phyloP scores from a whole-genome alignment of 1,140 invertebrate species.

The Trichonephila inaurata region DNA sequence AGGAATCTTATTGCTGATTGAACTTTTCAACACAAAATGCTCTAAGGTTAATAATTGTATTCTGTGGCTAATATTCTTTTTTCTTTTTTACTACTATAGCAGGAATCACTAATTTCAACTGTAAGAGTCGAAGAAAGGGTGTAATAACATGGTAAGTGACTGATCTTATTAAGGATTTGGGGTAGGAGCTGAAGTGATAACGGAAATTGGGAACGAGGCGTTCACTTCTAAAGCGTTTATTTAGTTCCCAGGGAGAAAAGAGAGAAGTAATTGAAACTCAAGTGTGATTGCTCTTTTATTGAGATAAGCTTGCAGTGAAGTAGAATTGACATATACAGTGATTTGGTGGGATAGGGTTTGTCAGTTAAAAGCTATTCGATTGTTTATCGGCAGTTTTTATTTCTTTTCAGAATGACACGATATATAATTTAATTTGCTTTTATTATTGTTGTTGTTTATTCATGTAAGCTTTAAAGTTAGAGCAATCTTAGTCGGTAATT shows the following conservation, averaged over 20 bases:
- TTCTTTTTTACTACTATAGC: no score
- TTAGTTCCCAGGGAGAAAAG: not conserved
- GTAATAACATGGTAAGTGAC: not conserved
- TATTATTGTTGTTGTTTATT: no score
- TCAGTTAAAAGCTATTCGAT: not conserved
- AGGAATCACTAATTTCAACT: not conserved
- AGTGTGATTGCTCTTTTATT: not conserved
- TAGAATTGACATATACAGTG: not conserved
- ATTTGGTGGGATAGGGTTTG: not conserved
- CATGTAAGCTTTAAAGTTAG: no score
- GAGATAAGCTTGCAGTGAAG: not conserved
- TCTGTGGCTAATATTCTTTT: not conserved
- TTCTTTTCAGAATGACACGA: no score
- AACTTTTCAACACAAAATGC: no score
- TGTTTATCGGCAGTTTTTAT: not conserved
- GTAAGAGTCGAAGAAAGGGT: not conserved
- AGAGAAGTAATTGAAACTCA: slow-evolving; percentile 14
- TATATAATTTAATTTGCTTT: no score
- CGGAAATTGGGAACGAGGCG: not conserved
- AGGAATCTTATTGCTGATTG: no score
- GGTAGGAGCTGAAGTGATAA: not conserved
- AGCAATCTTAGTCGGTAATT: no score
- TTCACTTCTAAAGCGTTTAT: not conserved
- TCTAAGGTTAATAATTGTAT: no score
- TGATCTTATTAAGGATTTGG: not conserved